Evolutionary conservation across 2,888 invertebrate species (phyloP).

Genomic region (Drosophila longiperda): DNA sequence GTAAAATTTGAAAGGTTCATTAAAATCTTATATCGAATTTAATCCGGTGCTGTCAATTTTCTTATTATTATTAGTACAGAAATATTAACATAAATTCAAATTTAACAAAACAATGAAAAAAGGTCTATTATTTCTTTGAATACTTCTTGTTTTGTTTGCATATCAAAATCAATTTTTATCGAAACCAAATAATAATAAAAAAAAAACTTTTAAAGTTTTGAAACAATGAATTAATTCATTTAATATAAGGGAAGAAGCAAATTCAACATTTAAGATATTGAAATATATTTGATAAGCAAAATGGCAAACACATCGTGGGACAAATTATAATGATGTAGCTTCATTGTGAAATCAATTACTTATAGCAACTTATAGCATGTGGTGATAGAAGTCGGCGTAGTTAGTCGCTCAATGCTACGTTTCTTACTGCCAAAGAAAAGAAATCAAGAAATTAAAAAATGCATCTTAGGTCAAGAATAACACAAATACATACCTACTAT

Average conservation of each 20-base stretch:
- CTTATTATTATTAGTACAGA: not conserved
- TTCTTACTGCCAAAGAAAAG: constrained; percentile 42
- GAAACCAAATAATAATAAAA: not conserved
- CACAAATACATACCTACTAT: constrained; percentile 52
- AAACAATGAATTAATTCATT: not conserved
- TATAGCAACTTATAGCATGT: constrained; percentile 35
- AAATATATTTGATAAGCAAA: not conserved
- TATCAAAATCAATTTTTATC: not conserved
- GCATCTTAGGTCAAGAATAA: too few species aligned
- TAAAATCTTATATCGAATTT: not conserved
- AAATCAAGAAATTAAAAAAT: not conserved
- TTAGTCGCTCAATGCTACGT: constrained; percentile 21
- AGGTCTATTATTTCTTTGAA: not conserved
- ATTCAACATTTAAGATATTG: not conserved
- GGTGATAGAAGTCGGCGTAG: constrained; percentile 22
- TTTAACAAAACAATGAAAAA: not conserved
- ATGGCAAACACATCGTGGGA: not conserved
- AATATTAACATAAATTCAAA: not conserved
- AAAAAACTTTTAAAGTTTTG: not conserved
- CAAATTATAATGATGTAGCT: not conserved
- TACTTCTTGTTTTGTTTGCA: not conserved
- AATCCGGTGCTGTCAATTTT: not conserved
- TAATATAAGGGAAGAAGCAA: not conserved
- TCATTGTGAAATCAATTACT: not conserved
- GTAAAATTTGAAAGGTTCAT: not conserved